phyloP scores from a whole-genome alignment of 2,797 vertebrate genomes.

The Notolepis coatsorum region DNA sequence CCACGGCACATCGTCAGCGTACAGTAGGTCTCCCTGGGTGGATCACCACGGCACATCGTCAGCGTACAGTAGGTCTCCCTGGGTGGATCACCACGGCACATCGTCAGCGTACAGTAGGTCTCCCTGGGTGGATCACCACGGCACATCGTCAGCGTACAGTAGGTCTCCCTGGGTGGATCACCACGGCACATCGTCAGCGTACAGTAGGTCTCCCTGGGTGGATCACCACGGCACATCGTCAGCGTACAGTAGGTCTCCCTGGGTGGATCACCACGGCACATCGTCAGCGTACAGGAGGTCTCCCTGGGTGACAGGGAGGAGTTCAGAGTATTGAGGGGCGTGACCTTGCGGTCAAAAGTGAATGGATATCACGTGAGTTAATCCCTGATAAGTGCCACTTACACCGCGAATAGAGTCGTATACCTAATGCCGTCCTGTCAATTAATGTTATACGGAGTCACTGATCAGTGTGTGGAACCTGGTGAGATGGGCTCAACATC shows the following conservation, averaged over 20 bases:
- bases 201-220: no score
- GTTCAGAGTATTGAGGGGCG: slow-evolving; percentile 34
- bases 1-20: no score
- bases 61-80: no score
- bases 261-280: slow-evolving; percentile 45
- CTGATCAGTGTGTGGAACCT: slow-evolving; percentile 41
- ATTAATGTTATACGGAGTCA: slow-evolving; percentile 34
- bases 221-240: background rate
- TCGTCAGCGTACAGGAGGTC: slow-evolving; percentile 5
- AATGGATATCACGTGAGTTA: slow-evolving; percentile 36
- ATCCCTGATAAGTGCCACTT: slow-evolving; percentile 31
- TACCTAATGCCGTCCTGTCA: slow-evolving; percentile 38
- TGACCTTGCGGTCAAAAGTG: slow-evolving; percentile 42
- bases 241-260: slow-evolving; percentile 30
- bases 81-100: no score
- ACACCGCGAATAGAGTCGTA: slow-evolving; percentile 38
- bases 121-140: no score
- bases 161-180: no score
- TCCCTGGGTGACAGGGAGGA: slow-evolving; percentile 48
- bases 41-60: no score
- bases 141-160: no score
- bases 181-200: no score
- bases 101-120: no score
- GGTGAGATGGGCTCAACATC: slow-evolving; percentile 25
- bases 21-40: no score